phyloP scores from a whole-genome alignment of 2,888 invertebrate genomes.

The Thereva nobilitata region DNA sequence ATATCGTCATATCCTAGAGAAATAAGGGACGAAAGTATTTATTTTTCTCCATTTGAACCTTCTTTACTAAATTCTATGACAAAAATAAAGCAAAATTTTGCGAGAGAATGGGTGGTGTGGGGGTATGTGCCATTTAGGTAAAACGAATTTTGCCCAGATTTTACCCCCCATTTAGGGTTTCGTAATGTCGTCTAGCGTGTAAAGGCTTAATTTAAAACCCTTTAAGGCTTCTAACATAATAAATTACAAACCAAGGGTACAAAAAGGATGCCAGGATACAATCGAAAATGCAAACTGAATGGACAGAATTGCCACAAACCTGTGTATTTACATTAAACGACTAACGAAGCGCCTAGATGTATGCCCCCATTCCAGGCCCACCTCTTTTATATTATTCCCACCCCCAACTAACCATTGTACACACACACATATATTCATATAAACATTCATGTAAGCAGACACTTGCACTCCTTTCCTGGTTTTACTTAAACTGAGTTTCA shows the following conservation, averaged over 20 bases:
- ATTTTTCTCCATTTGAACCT: not conserved
- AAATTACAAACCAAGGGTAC: conserved; percentile 27
- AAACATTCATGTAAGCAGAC: too few relatives aligned
- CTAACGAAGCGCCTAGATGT: conserved; percentile 29
- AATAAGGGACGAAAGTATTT: not conserved
- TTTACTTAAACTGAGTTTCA: too few relatives aligned
- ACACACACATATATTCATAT: not conserved
- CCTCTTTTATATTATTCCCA: conserved; percentile 9
- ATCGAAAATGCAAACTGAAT: conserved; percentile 34
- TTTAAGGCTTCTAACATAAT: conserved; percentile 35
- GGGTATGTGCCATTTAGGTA: too few relatives aligned
- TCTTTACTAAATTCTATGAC: conserved; percentile 19
- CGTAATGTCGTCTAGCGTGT: conserved; percentile 29
- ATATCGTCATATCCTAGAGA: not conserved
- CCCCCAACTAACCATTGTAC: not conserved
- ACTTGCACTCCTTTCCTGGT: too few relatives aligned
- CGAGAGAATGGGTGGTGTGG: too few relatives aligned
- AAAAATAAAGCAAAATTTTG: conserved; percentile 3
- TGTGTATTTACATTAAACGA: conserved; percentile 32
- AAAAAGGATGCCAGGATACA: conserved; percentile 29
- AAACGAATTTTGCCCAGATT: too few relatives aligned
- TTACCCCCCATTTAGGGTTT: conserved; percentile 12
- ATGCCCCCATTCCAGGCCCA: not conserved
- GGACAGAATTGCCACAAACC: conserved; percentile 33
- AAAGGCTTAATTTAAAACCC: conserved; percentile 34